phyloP scores from a whole-genome alignment of 1,140 invertebrate genomes.

The Zaprionus camerounensis region DNA sequence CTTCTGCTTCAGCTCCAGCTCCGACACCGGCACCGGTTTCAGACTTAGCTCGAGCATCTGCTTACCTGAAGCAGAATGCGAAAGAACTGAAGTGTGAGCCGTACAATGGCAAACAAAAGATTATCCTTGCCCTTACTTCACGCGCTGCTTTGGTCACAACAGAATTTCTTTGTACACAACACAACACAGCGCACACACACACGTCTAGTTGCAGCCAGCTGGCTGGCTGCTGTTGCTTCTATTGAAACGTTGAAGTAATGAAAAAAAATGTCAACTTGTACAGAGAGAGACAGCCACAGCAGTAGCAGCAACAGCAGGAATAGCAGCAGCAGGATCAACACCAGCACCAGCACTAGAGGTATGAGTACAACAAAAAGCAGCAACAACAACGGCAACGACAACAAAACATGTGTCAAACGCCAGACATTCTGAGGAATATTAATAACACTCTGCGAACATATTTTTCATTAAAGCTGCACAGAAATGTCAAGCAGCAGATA shows the following conservation, averaged over 20 bases:
- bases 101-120: constrained; percentile 72
- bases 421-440: constrained; percentile 81
- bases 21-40: neutral
- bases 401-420: constrained; percentile 82
- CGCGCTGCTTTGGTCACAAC: constrained; percentile 48
- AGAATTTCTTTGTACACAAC: constrained; percentile 47
- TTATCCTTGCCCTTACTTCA: constrained; percentile 76
- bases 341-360: constrained; percentile 30
- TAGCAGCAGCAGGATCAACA: constrained; percentile 25
- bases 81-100: constrained; percentile 57
- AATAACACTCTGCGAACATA: constrained; percentile 78
- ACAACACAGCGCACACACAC: constrained; percentile 14
- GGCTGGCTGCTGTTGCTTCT: constrained; percentile 49
- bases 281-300: constrained; percentile 25
- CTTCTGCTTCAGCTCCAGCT: neutral
- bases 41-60: constrained; percentile 27
- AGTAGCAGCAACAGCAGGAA: constrained; percentile 18
- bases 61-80: constrained; percentile 44
- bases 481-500: constrained; percentile 59
- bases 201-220: constrained; percentile 26
- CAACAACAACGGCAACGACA: constrained; percentile 47
- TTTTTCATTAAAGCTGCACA: constrained; percentile 79
- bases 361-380: constrained; percentile 5
- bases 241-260: constrained; percentile 80
- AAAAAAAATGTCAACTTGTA: constrained; percentile 79